A percentile compares a stretch with the other conserved stretches of the same genome.
phyloP scores from a whole-genome alignment of 2,797 vertebrate genomes.

The Todus mexicanus region DNA sequence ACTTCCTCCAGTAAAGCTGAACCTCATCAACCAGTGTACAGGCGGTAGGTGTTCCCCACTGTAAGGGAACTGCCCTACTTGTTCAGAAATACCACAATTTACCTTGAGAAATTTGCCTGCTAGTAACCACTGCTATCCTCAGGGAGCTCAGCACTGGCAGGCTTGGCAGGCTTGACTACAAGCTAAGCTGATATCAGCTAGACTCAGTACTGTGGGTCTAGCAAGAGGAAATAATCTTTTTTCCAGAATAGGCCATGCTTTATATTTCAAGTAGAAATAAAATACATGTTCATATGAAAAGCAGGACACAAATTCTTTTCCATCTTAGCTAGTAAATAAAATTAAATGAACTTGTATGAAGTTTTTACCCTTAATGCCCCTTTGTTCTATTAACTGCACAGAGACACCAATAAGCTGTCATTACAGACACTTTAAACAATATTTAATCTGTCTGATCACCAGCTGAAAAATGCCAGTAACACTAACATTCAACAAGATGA shows the following conservation, averaged over 20 bases:
- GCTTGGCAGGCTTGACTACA: neutral
- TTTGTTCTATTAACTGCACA: neutral
- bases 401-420: neutral
- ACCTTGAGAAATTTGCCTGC: neutral
- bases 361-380: neutral
- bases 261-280: neutral
- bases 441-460: neutral
- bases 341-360: neutral
- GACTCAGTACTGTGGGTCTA: fast-evolving
- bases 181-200: neutral
- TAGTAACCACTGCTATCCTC: neutral
- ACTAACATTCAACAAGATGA: neutral
- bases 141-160: neutral
- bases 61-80: neutral
- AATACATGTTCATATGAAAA: neutral
- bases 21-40: no score
- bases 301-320: neutral
- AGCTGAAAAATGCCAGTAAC: neutral
- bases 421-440: neutral
- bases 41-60: neutral
- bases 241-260: neutral
- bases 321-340: neutral
- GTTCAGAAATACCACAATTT: neutral
- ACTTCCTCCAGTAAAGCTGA: neutral
- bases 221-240: neutral